A percentile compares a stretch with the other conserved stretches of the same genome.
These are phyloP conservation scores for Rhyacophila evoluta DNA, from an alignment of 2,888 invertebrate species.

Conservation along the genomic window DNA sequence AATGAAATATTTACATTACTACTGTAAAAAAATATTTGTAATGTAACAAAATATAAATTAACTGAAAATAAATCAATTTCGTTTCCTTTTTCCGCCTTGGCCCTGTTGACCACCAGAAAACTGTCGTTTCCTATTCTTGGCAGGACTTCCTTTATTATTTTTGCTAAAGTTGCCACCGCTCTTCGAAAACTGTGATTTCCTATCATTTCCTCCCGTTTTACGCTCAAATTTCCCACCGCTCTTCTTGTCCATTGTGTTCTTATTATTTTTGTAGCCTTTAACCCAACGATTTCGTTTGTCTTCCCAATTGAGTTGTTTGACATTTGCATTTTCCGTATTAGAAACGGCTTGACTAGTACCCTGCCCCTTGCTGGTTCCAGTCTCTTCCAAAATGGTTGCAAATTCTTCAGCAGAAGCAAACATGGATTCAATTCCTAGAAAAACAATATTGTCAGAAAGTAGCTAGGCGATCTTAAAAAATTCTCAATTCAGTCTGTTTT, in stretches of 20 bases:
- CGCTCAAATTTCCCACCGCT: constrained; percentile 12
- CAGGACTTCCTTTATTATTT: neutral
- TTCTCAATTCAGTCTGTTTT: too few species aligned
- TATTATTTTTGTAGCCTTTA: constrained; percentile 54
- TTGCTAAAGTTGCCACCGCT: neutral
- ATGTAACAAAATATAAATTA: too few species aligned
- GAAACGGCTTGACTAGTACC: constrained; percentile 77
- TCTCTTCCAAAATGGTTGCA: constrained; percentile 87
- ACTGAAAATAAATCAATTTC: neutral
- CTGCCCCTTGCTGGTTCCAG: constrained; percentile 75
- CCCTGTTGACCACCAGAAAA: neutral
- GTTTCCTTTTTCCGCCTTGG: neutral
- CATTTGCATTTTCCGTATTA: constrained; percentile 82
- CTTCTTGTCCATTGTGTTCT: neutral
- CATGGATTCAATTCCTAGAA: constrained; percentile 71
- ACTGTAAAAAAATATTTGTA: too few species aligned
- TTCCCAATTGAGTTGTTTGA: constrained; percentile 87
- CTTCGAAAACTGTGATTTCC: neutral
- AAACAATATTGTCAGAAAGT: too few species aligned
- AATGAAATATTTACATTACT: too few species aligned
- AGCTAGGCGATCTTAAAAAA: neutral
- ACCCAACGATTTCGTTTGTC: constrained; percentile 76
- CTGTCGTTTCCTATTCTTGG: neutral
- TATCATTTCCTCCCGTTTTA: neutral
- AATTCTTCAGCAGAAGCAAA: constrained; percentile 93